A percentile compares a stretch with the other conserved stretches of the same genome.
These are phyloP conservation scores for Drosophila varians DNA, from an alignment of 1,140 invertebrate species.

Conservation along the genomic window DNA sequence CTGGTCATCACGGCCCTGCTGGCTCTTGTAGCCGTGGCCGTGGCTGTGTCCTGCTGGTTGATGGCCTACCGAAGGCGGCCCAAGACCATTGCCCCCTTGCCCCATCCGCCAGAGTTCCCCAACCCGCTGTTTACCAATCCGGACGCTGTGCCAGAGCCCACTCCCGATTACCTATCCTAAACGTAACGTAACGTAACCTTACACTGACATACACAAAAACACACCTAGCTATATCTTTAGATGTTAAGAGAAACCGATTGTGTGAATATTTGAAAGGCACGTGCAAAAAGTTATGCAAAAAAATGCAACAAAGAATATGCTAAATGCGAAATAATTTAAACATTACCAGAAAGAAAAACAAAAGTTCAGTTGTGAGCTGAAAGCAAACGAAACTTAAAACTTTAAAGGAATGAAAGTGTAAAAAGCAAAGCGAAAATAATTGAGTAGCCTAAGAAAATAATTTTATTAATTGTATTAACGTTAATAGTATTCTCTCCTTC, in stretches of 20 bases:
- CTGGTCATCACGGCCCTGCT: slow-evolving; percentile 95
- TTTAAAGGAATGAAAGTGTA: slow-evolving; percentile 51
- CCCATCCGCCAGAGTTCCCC: slow-evolving; percentile 97
- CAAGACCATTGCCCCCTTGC: slow-evolving; percentile 93
- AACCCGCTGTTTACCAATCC: slow-evolving; percentile 96
- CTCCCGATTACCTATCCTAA: slow-evolving; percentile 84
- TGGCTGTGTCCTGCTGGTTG: slow-evolving; percentile 97
- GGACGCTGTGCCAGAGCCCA: slow-evolving; percentile 85
- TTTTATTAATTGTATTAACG: slow-evolving; percentile 77
- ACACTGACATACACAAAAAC: slow-evolving; percentile 46
- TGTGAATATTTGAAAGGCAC: slow-evolving; percentile 70
- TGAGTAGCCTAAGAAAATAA: slow-evolving; percentile 71
- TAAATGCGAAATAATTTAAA: slow-evolving; percentile 31
- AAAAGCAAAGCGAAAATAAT: slow-evolving; percentile 58
- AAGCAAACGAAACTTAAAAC: slow-evolving; percentile 31
- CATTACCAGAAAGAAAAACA: slow-evolving; percentile 61
- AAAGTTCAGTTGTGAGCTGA: slow-evolving; percentile 72
- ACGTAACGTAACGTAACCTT: slow-evolving; percentile 48
- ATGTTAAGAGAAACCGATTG: slow-evolving; percentile 31
- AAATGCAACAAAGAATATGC: slow-evolving; percentile 35
- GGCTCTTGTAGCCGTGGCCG: slow-evolving; percentile 95
- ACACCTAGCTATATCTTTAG: slow-evolving; percentile 70
- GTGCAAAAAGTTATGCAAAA: slow-evolving; percentile 72
- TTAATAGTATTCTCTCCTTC: slow-evolving; percentile 62
- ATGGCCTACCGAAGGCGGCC: slow-evolving; percentile 95